phyloP scores from a whole-genome alignment of 2,113 vertebrate genomes.

The Patagioenas fasciata region DNA sequence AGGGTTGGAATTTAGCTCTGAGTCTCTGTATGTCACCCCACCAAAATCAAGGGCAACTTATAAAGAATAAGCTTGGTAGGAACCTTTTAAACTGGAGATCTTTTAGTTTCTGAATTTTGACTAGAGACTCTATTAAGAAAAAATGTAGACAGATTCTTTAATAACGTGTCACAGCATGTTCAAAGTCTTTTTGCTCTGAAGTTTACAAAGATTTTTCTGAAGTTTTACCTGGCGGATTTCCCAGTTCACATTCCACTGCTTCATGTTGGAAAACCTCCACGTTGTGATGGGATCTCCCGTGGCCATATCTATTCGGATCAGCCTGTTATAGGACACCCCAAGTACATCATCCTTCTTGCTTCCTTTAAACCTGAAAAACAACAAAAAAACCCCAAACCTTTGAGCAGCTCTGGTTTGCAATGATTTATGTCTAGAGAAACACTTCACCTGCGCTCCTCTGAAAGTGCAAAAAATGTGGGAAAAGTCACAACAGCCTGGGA shows the following conservation, averaged over 20 bases:
- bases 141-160: neutral
- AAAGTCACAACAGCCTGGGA: neutral
- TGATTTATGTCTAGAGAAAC: neutral
- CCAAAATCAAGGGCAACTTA: neutral
- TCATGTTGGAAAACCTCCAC: conserved; percentile 96
- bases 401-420: neutral
- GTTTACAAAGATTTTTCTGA: neutral
- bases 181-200: neutral
- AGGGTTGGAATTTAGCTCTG: neutral
- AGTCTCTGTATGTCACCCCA: neutral
- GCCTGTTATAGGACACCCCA: conserved; percentile 94
- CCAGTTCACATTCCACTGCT: conserved; percentile 99
- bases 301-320: conserved; percentile 91
- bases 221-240: conserved; percentile 91
- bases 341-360: conserved; percentile 93
- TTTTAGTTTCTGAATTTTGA: neutral
- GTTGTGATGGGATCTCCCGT: conserved; percentile 90
- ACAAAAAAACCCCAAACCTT: neutral
- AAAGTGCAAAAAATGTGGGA: neutral
- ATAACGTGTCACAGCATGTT: neutral
- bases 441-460: neutral
- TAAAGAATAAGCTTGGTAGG: neutral
- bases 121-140: neutral
- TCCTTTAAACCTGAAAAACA: conserved; percentile 86
- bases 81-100: neutral